Evolutionary conservation across 2,888 invertebrate genomes (phyloP).

Genomic region (Cepaea hortensis): DNA sequence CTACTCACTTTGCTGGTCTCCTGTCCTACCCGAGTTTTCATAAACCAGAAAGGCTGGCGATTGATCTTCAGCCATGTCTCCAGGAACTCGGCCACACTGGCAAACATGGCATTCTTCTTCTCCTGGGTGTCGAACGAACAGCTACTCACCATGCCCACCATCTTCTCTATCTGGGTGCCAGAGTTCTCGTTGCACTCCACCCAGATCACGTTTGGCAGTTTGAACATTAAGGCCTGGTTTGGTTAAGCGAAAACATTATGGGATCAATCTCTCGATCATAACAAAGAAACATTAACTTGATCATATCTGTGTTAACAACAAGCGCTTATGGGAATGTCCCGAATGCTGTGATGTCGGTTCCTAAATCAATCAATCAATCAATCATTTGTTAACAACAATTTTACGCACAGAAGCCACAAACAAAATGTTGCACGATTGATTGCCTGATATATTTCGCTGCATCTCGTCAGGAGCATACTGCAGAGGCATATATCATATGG

Average conservation of each 20-base stretch:
- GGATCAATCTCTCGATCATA: too few relatives aligned
- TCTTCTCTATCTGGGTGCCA: conserved; percentile 51
- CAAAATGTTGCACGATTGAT: too few relatives aligned
- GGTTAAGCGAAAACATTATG: background rate
- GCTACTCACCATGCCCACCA: conserved; percentile 48
- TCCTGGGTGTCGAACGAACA: conserved; percentile 37
- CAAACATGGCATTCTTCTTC: conserved; percentile 40
- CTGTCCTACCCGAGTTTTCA: conserved; percentile 38
- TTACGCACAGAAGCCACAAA: too few relatives aligned
- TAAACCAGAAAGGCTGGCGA: conserved; percentile 51
- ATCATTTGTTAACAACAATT: too few relatives aligned
- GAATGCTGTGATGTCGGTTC: too few relatives aligned
- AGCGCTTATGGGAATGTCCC: too few relatives aligned
- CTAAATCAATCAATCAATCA: too few relatives aligned
- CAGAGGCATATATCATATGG: too few relatives aligned
- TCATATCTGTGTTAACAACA: too few relatives aligned
- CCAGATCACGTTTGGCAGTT: conserved; percentile 51
- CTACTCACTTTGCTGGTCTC: conserved; percentile 38
- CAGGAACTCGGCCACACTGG: conserved; percentile 45
- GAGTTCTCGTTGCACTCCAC: conserved; percentile 45
- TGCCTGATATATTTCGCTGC: too few relatives aligned
- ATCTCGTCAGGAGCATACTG: too few relatives aligned
- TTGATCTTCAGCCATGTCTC: conserved; percentile 52
- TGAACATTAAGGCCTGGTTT: conserved; percentile 50
- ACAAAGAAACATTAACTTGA: too few relatives aligned